Evolutionary conservation across 2,888 invertebrate genomes (phyloP), one percentile per base, ranked within the genome.

Genomic region (Drosophila fungiperda): DNA sequence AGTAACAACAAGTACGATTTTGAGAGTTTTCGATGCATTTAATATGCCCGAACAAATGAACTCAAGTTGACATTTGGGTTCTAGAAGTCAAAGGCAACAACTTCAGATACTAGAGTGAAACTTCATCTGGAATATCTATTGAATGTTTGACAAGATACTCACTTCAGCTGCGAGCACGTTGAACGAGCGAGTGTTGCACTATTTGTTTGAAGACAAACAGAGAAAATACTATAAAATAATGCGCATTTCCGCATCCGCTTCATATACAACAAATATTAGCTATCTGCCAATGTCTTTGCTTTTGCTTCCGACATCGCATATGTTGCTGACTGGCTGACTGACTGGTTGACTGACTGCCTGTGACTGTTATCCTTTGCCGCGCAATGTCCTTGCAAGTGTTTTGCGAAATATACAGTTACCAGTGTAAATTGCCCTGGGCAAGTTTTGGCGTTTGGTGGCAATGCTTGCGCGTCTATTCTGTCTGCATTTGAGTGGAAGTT

Each of bases 371-470:
- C 26, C 33, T 29, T 42, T 49, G 74, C 61, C 54, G 40, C 29
- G 12, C 49, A 72, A 80, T 78, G 90, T 88, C 72, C 87, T 74
- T 81, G 73, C 87, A 87, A 90, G 91, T 90, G 88, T 87, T 87
- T 87, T 29, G 26, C 89, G 77, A 88, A 80, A 91, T 82, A 90
- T 89, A 90, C 87, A 87, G 77, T 73, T 88, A 73, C 73, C 86
- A 82, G 90, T 90, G 90, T 85, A 87, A 87, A 90, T 88, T 90
- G 90, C 87, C 90, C 63, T 50, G 62, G 76, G 86, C 83, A 74
- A 79, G 71, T 82, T 82, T 76, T 64, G 71, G 52, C 70, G 71
- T 82, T 76, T 64, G 71, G 52, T 73, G 84, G 59, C 73, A 80
- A 83, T 72, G 73, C 63, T 65, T 55, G 67, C 65, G 45, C 36